Conservation (phyloP, 1,140 invertebrate species). For the Matsumurasca onukii region DNA sequence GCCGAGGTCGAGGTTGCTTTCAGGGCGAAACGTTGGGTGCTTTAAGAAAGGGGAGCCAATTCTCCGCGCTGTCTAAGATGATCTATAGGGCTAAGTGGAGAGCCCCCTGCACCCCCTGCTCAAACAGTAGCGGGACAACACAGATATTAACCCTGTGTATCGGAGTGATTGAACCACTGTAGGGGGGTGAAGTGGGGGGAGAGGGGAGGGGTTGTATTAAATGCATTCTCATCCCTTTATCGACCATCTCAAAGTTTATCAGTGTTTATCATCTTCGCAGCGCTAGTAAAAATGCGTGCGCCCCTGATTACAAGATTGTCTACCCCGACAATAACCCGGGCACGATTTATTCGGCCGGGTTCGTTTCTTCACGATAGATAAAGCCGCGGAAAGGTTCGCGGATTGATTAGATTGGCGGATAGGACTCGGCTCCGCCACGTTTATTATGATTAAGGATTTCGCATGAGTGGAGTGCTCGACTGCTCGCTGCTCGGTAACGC, state of each 20-base stretch:
- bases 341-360: too few relatives aligned
- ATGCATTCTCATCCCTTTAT: background rate
- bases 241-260: background rate
- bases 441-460: too few relatives aligned
- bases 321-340: too few relatives aligned
- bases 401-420: too few relatives aligned
- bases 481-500: too few relatives aligned
- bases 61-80: slow-evolving; percentile 10
- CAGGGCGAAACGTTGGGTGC: too few relatives aligned
- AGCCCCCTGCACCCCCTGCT: background rate
- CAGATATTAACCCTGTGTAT: slow-evolving; percentile 18
- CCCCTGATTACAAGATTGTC: slow-evolving; percentile 7
- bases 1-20: too few relatives aligned
- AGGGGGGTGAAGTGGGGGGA: background rate
- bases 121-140: background rate
- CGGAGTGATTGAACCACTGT: slow-evolving; percentile 8
- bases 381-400: too few relatives aligned
- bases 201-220: slow-evolving; percentile 6
- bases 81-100: slow-evolving; percentile 11
- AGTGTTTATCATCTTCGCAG: slow-evolving; percentile 13
- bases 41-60: background rate
- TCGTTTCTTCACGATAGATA: too few relatives aligned
- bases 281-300: background rate
- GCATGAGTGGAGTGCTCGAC: too few relatives aligned
- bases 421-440: too few relatives aligned